Evolutionary conservation across 2,888 invertebrate species (phyloP).

Genomic region (Drosophila kambysellisi): DNA sequence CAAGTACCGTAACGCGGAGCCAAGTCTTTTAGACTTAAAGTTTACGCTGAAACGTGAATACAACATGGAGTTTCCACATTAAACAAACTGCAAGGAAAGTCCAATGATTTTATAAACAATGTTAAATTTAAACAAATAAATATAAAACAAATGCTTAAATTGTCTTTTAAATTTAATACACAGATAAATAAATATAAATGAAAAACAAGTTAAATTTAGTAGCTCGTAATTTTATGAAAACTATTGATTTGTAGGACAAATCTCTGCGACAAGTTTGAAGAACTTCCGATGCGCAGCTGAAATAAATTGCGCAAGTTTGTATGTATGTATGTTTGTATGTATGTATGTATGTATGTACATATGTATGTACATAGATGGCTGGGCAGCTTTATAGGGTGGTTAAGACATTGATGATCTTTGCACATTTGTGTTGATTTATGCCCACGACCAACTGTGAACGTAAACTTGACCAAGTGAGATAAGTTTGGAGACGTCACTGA

Average conservation of each 20-base stretch:
- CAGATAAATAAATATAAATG: too few relatives aligned
- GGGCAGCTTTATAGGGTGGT: constrained; percentile 44
- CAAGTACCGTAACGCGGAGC: constrained; percentile 28
- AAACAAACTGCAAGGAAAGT: neutral
- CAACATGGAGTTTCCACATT: constrained; percentile 56
- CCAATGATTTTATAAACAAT: neutral
- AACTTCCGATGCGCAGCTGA: neutral
- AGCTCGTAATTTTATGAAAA: neutral
- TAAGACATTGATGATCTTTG: constrained; percentile 39
- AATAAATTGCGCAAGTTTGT: neutral
- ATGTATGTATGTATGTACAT: neutral
- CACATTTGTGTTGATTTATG: constrained; percentile 54
- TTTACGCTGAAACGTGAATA: constrained; percentile 64
- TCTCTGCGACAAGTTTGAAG: neutral
- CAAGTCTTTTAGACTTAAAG: constrained; percentile 51
- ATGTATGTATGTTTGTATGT: neutral
- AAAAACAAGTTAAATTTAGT: too few relatives aligned
- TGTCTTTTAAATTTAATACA: neutral
- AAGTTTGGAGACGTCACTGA: constrained; percentile 34
- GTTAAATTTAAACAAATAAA: neutral
- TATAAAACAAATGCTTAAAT: neutral
- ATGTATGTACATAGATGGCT: neutral
- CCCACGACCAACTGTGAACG: constrained; percentile 24
- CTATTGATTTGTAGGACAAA: neutral
- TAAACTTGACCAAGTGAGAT: constrained; percentile 31